A percentile compares a stretch with the other conserved stretches of the same genome.
Conservation (phyloP, 2,797 vertebrate species). For the Synanceia verrucosa region DNA sequence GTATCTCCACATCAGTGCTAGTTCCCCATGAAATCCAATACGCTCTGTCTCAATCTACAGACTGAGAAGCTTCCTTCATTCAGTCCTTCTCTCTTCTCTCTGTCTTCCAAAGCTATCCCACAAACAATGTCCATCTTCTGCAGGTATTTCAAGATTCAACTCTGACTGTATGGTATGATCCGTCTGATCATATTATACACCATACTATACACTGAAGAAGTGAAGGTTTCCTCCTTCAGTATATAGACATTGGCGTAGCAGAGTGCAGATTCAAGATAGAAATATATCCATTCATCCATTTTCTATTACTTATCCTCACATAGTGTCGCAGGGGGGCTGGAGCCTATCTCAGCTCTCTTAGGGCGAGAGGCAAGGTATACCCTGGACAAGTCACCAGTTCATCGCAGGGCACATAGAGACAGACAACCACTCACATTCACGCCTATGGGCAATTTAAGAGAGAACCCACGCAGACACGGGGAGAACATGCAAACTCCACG, state of each 20-base stretch:
- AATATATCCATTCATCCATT: too few species aligned
- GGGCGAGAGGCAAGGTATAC: too few species aligned
- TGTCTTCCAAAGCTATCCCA: conserved; percentile 12
- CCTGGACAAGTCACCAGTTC: too few species aligned
- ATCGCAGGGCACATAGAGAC: too few species aligned
- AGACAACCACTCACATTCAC: too few species aligned
- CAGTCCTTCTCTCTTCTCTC: conserved; percentile 38
- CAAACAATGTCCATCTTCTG: conserved; percentile 8
- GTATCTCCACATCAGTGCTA: conserved; percentile 83
- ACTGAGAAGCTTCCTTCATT: conserved; percentile 61
- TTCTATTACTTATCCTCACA: too few species aligned
- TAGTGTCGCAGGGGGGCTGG: too few species aligned
- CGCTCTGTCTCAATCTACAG: conserved; percentile 67
- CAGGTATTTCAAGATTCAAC: conserved; percentile 21
- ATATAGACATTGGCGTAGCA: background rate
- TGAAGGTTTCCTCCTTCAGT: background rate
- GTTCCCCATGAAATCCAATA: conserved; percentile 84
- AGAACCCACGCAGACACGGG: too few species aligned
- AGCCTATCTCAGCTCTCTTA: too few species aligned
- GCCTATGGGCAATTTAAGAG: too few species aligned
- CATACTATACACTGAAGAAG: background rate
- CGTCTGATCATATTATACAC: background rate
- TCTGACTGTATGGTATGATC: background rate
- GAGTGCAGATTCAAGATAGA: background rate
- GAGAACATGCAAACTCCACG: too few species aligned